Evolutionary conservation across 35 echinoderm and acorn worm genomes (phyloP), one percentile per base, ranked within the genome.

Genomic region (Stichopus chloronotus): DNA sequence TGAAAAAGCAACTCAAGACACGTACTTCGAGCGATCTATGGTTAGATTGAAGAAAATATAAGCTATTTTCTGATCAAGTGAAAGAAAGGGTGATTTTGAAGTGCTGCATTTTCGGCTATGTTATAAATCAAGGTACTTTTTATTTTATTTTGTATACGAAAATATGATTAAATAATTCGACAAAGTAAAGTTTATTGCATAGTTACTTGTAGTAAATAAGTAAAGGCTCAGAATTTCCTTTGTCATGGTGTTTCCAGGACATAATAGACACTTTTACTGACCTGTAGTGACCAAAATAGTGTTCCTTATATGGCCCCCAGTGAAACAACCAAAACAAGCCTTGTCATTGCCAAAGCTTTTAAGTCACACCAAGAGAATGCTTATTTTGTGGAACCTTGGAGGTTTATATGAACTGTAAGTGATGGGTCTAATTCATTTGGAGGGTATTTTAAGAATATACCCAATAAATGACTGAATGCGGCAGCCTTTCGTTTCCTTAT

Each of bases 91-190:
- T 8, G 72, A 76, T 76, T 76, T 5, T 76, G 7, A 2, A 12
- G 6, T 17, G 11, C 11, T 8, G 7, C 7, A 76, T 7, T 12
- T 76, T 76, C 12, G 72, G 11, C 72, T 8, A 8, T 76, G 72
- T 16, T 76, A 76, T 76, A 76, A 76, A 76, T 76, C 9, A 76
- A 76, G 72, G 72, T 76, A 76, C n/a, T 76, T 76, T 76, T 76
- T 20, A 17, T 14, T 1, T 71, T 4, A 14, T 76, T 76, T 76
- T 76, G 24, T 76, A 16, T 76, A 24, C 0, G 72, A 76, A 76
- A 76, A n/a, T 71, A 76, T 12, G 72, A 76, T 76, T 8, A 76
- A 12, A 76, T 13, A 76, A 12, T 8, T 76, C 72, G 11, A 76
- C 72, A 76, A 76, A 76, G 72, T 76, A 76, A 76, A 11, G 11